Conservation (phyloP, 2,888 invertebrate species). For the Phyto melanocephala region DNA sequence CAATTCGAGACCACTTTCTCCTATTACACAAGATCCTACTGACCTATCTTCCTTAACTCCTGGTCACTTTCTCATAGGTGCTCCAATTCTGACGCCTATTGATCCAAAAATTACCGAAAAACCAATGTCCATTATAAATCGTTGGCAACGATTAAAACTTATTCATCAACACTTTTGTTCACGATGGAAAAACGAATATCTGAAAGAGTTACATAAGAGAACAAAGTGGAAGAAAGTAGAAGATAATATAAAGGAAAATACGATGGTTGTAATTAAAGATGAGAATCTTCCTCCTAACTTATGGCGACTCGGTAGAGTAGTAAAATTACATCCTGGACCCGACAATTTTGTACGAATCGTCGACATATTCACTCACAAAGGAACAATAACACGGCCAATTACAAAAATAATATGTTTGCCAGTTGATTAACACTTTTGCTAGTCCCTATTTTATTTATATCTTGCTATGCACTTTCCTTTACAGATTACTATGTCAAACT, state of each 20-base stretch:
- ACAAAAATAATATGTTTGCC: not conserved
- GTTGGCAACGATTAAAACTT: not conserved
- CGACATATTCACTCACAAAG: not conserved
- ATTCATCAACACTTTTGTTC: not conserved
- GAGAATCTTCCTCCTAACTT: not conserved
- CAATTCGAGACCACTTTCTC: constrained; percentile 12
- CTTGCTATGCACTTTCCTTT: not conserved
- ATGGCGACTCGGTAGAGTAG: not conserved
- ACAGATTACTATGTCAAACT: not conserved
- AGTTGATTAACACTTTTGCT: not conserved
- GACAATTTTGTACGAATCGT: not conserved
- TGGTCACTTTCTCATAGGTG: not conserved
- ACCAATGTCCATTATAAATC: not conserved
- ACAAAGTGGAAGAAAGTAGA: not conserved
- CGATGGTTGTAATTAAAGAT: not conserved
- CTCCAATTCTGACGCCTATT: not conserved
- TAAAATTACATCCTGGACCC: not conserved
- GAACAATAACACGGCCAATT: not conserved
- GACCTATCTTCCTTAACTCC: not conserved
- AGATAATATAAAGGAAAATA: not conserved
- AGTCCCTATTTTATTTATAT: not conserved
- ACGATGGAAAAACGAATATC: not conserved
- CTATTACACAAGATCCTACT: not conserved
- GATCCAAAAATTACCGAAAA: not conserved
- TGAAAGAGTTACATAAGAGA: not conserved